Evolutionary conservation across 2,888 invertebrate species (phyloP).

Genomic region (Azorinus chamasolen): DNA sequence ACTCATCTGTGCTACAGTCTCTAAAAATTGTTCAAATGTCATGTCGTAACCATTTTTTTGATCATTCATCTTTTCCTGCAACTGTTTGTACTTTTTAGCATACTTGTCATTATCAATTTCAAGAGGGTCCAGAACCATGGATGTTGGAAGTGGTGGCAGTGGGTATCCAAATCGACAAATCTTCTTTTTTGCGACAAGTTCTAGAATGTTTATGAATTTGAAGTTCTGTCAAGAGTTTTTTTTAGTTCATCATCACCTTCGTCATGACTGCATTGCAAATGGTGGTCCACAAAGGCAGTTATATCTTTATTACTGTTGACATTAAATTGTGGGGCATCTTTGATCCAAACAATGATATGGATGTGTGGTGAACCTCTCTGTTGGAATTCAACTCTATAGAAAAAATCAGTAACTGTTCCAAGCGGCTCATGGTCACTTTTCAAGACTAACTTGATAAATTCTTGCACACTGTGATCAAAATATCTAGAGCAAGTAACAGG

Average conservation of each 20-base stretch:
- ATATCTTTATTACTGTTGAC: constrained; percentile 30
- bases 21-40: constrained; percentile 5
- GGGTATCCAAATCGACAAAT: constrained; percentile 21
- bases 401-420: no score
- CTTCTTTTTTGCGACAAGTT: constrained; percentile 24
- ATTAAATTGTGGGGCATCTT: constrained; percentile 52
- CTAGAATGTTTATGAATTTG: constrained; percentile 28
- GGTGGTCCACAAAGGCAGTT: constrained; percentile 42
- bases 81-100: background rate
- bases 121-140: constrained; percentile 14
- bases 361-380: constrained; percentile 62
- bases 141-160: background rate
- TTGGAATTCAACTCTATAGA: constrained; percentile 34
- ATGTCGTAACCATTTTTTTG: constrained; percentile 4
- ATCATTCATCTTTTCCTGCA: constrained; percentile 5
- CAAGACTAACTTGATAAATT: constrained; percentile 46
- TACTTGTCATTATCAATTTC: constrained; percentile 14
- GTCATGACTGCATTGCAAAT: constrained; percentile 35
- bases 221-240: background rate
- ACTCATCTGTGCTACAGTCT: constrained; percentile 8
- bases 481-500: constrained; percentile 51
- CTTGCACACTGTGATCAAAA: constrained; percentile 54
- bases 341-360: constrained; percentile 56
- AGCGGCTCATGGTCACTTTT: constrained; percentile 43
- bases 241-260: constrained; percentile 4